Evolutionary conservation across 2,113 vertebrate genomes (phyloP).

Genomic region (Vimba vimba): DNA sequence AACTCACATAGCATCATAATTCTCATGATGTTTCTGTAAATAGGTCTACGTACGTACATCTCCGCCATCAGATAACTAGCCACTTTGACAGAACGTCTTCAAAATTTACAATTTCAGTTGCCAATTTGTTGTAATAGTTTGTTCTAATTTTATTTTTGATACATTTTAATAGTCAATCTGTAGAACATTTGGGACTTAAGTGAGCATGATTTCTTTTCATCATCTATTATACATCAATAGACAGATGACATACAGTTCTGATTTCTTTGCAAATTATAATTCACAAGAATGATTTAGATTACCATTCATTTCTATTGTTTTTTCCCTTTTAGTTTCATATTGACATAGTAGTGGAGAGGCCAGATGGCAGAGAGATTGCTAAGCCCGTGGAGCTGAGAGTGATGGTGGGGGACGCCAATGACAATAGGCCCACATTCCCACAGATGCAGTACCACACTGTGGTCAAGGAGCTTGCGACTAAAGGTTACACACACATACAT

Average conservation of each 20-base stretch:
- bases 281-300: neutral
- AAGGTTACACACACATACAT: conserved; percentile 45
- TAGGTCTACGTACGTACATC: neutral
- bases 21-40: neutral
- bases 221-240: neutral
- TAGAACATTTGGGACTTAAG: neutral
- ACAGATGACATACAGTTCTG: neutral
- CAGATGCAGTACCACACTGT: conserved; percentile 77
- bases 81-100: neutral
- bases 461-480: conserved; percentile 67
- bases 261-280: neutral
- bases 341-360: conserved; percentile 72
- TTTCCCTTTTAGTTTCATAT: conserved; percentile 70
- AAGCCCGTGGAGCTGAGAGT: conserved; percentile 74
- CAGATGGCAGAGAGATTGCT: conserved; percentile 71
- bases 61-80: neutral
- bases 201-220: neutral
- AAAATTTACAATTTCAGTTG: neutral
- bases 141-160: neutral
- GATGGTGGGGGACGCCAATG: conserved; percentile 76
- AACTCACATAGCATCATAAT: neutral
- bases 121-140: neutral
- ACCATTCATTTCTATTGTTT: conserved; percentile 22
- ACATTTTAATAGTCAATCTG: neutral
- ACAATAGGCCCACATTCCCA: conserved; percentile 74